Evolutionary conservation across 2,888 invertebrate genomes (phyloP), one percentile per base, ranked within the genome.

Genomic region (Diplolepis rosae): DNA sequence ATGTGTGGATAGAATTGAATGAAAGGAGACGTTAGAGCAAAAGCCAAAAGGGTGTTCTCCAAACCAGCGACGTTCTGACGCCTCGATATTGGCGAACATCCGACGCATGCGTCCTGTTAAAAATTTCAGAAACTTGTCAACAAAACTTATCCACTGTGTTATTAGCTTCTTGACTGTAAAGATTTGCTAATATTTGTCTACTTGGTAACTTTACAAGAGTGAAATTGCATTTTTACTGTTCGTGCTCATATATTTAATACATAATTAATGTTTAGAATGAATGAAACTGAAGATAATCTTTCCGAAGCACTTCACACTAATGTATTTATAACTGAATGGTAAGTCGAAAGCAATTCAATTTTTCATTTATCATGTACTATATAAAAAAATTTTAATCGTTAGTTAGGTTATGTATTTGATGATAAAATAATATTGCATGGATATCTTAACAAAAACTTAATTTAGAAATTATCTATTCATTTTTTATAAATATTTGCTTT

Each of bases 101-200:
- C 54, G 71, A 78, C 79, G 81, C 81, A 79, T 78, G 81, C 81
- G 81, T 73, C 70, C 32, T 39, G 15, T 18, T 18, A 22, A 52
- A 71, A 77, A 82, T 83, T 86, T 84, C 82, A 83, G 84, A 84
- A 82, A 81, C 77, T 80, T 83, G 80, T 82, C 84, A 84, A 85
- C 84, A 83, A 81, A 84, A 56, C 24, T 68, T 30, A 18, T 61
- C 27, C 76, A 42, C 72, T 73, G 13, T 73, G 13, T 45, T 45
- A 18, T 45, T 22, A 15, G 45, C 9, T 45, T 18, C 3, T n/a
- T 3, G 45, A 9, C 45, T 9, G 15, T 9, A 22, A 1, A n/a
- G 7, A 45, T 18, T 3, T 22, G 18, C 18, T 18, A 1, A 45
- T 7, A 15, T 18, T 45, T 18, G 18, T 4, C 3, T 45, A 18